Percentiles rank a stretch among this genome's conserved stretches.
These are phyloP conservation scores for Tetrapedia diversipes DNA, from an alignment of 2,888 invertebrate species.

Conservation along the genomic window DNA sequence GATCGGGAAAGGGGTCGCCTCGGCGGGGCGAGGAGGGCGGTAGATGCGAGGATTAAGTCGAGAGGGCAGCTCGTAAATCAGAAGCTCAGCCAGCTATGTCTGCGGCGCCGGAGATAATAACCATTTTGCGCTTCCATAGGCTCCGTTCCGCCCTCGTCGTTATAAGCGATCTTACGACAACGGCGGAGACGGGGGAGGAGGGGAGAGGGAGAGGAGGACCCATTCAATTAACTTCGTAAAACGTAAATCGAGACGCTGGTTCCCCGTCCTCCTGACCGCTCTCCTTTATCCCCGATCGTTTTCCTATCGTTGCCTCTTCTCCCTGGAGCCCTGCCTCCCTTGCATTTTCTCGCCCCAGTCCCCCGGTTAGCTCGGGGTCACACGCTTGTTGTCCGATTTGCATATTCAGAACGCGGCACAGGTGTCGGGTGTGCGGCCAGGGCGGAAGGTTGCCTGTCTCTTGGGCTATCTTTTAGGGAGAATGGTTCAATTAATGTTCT, in stretches of 20 bases:
- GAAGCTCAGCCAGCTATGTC: constrained; percentile 75
- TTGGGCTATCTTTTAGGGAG: neutral
- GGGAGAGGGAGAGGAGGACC: constrained; percentile 31
- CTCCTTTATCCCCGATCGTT: constrained; percentile 44
- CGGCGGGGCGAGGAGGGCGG: constrained; percentile 65
- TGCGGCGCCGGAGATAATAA: constrained; percentile 77
- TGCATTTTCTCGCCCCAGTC: constrained; percentile 17
- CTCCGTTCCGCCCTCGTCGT: constrained; percentile 62
- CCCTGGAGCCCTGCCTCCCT: neutral
- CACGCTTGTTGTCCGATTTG: constrained; percentile 32
- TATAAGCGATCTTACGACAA: constrained; percentile 66
- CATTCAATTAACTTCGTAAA: constrained; percentile 68
- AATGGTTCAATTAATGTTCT: neutral
- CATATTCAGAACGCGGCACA: constrained; percentile 18
- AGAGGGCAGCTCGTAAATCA: constrained; percentile 76
- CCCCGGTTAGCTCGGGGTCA: neutral
- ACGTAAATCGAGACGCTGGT: constrained; percentile 64
- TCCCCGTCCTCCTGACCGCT: constrained; percentile 8
- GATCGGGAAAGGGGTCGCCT: constrained; percentile 38
- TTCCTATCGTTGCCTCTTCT: constrained; percentile 40
- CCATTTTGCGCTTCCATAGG: constrained; percentile 78
- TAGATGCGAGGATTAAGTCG: constrained; percentile 74
- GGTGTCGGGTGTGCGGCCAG: neutral
- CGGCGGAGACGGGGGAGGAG: too few relatives aligned
- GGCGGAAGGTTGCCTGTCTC: neutral